A percentile compares a stretch with the other conserved stretches of the same genome.
These are phyloP conservation scores for Macrochelys suwanniensis DNA, from an alignment of 2,797 vertebrate genomes.

Conservation along the genomic window DNA sequence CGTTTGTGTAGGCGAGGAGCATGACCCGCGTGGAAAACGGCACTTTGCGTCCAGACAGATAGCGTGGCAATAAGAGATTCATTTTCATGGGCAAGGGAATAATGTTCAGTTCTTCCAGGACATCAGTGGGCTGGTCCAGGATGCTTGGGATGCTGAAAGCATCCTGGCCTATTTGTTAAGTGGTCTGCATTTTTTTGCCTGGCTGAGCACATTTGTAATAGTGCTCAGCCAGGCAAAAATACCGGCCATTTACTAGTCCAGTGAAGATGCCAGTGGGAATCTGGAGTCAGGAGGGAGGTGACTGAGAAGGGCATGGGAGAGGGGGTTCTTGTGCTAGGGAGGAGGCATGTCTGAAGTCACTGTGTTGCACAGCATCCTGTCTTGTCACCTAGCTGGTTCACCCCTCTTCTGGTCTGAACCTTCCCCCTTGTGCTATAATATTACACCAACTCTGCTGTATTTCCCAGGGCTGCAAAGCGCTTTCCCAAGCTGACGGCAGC, in stretches of 20 bases:
- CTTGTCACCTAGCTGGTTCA: neutral
- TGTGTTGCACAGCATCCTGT: neutral
- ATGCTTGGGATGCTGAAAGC: neutral
- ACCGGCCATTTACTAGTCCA: neutral
- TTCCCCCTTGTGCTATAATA: neutral
- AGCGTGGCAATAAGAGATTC: neutral
- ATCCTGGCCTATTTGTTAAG: neutral
- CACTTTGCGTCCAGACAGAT: neutral
- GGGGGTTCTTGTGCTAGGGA: neutral
- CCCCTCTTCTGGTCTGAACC: neutral
- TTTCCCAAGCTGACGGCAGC: neutral
- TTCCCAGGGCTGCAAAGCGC: neutral
- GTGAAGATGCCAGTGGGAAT: neutral
- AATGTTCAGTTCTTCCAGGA: neutral
- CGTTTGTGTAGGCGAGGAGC: neutral
- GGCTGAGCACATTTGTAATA: neutral
- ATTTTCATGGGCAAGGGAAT: neutral
- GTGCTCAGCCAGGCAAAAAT: neutral
- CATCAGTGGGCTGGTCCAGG: neutral
- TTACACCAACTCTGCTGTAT: neutral
- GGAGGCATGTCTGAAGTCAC: neutral
- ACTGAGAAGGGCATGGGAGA: neutral
- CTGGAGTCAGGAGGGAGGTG: neutral
- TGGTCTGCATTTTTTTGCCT: neutral
- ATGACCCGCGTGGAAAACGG: neutral